Conservation (phyloP, 64 coral and sea anemone genomes). For the Montipora foliosa region DNA sequence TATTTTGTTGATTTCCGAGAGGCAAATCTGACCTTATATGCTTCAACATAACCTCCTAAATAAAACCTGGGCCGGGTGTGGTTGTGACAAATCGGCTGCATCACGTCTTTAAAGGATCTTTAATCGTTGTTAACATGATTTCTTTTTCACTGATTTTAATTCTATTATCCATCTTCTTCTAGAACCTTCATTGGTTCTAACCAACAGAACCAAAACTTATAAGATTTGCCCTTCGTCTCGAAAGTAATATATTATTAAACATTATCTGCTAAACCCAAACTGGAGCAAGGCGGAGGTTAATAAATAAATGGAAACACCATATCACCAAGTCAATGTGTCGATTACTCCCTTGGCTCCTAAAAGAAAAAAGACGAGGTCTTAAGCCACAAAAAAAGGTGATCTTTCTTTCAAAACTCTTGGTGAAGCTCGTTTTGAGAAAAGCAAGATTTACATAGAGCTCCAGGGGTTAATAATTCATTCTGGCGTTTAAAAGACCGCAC, state of each 20-base stretch:
- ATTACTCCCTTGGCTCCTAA: not conserved
- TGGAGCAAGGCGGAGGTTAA: not conserved
- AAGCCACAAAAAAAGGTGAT: not conserved
- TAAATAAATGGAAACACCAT: not conserved
- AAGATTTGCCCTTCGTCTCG: slow-evolving; percentile 17
- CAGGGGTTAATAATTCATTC: slow-evolving; percentile 43
- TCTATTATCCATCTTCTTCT: not conserved
- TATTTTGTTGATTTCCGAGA: not conserved
- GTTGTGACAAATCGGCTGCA: not conserved
- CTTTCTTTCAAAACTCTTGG: not conserved
- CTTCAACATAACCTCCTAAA: slow-evolving; percentile 20
- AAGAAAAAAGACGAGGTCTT: not conserved
- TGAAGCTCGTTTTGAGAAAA: not conserved
- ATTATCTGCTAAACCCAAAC: not conserved
- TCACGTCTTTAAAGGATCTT: not conserved
- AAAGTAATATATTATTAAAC: slow-evolving; percentile 33
- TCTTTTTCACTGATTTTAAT: not conserved
- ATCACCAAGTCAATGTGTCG: not conserved
- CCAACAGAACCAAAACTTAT: not conserved
- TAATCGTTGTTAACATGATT: slow-evolving; percentile 22
- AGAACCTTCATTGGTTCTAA: not conserved
- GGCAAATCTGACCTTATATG: slow-evolving; percentile 2
- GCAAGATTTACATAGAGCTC: not conserved
- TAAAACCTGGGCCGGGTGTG: not conserved
- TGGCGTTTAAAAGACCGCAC: slow-evolving; percentile 21